Conservation (phyloP, 1,140 invertebrate genomes). For the Micrasema longulum region DNA sequence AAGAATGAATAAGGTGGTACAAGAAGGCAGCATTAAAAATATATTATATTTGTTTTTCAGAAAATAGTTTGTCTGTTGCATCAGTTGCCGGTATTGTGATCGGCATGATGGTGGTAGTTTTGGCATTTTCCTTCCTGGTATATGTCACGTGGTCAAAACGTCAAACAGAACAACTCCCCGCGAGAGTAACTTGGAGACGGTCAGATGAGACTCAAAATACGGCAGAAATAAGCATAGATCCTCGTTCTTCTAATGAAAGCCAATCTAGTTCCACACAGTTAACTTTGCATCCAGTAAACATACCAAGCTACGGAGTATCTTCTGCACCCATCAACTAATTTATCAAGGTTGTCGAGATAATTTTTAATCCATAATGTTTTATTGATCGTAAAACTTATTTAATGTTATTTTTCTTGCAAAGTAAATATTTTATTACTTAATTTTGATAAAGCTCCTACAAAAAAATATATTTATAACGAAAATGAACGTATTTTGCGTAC, state of each 20-base stretch:
- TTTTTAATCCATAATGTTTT: no score
- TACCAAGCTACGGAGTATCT: neutral
- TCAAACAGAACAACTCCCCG: neutral
- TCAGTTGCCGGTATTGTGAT: conserved; percentile 43
- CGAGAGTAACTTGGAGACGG: neutral
- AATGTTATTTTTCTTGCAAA: conserved; percentile 1
- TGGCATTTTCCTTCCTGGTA: conserved; percentile 5
- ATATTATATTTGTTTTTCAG: conserved; percentile 21
- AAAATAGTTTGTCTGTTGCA: conserved; percentile 32
- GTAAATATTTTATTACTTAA: neutral
- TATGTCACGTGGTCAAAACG: conserved; percentile 38
- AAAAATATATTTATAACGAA: no score
- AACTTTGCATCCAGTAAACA: conserved; percentile 1
- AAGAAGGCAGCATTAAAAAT: no score
- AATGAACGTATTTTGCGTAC: no score
- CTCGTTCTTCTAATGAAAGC: conserved; percentile 35
- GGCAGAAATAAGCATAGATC: neutral
- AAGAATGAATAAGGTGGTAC: no score
- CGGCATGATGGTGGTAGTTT: conserved; percentile 37
- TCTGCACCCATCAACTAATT: neutral
- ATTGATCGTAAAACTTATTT: conserved; percentile 8
- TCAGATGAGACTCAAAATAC: neutral
- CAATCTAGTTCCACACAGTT: conserved; percentile 35
- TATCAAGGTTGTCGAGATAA: neutral
- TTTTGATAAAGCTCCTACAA: no score